A percentile compares a stretch with the other conserved stretches of the same genome.
phyloP scores from a whole-genome alignment of 2,113 vertebrate species.

The Cichladusa arquata region DNA sequence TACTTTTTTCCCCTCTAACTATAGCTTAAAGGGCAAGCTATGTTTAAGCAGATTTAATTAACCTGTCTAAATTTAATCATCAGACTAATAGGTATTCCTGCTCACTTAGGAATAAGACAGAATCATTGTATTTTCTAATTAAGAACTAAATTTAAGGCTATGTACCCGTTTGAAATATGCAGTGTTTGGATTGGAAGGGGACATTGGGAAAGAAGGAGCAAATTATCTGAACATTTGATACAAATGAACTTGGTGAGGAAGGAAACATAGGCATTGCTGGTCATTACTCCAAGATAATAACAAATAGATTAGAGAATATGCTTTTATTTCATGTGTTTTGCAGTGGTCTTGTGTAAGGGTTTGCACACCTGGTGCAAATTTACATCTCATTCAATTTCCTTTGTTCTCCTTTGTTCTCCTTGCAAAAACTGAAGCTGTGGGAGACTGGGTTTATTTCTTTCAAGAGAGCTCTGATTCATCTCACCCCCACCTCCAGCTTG shows the following conservation, averaged over 20 bases:
- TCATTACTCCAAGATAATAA: neutral
- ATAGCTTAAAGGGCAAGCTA: neutral
- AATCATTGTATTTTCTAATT: constrained; percentile 27
- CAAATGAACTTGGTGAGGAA: neutral
- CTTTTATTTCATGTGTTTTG: neutral
- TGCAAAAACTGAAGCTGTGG: neutral
- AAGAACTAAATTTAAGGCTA: neutral
- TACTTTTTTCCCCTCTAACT: neutral
- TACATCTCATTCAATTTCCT: neutral
- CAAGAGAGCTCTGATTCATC: neutral
- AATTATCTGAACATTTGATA: neutral
- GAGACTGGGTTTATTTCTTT: neutral
- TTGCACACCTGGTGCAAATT: neutral
- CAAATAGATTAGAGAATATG: neutral
- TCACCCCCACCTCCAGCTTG: neutral
- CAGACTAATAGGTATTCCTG: constrained; percentile 10
- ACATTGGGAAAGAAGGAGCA: neutral
- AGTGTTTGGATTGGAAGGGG: neutral
- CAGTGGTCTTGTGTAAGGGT: neutral
- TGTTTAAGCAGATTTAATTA: constrained; percentile 36
- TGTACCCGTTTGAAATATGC: neutral
- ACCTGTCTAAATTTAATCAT: constrained; percentile 10
- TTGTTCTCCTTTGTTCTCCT: neutral
- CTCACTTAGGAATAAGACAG: constrained; percentile 7
- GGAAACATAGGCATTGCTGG: neutral